Conservation (phyloP, 2,888 invertebrate species). For the Meandrusa payeni region DNA sequence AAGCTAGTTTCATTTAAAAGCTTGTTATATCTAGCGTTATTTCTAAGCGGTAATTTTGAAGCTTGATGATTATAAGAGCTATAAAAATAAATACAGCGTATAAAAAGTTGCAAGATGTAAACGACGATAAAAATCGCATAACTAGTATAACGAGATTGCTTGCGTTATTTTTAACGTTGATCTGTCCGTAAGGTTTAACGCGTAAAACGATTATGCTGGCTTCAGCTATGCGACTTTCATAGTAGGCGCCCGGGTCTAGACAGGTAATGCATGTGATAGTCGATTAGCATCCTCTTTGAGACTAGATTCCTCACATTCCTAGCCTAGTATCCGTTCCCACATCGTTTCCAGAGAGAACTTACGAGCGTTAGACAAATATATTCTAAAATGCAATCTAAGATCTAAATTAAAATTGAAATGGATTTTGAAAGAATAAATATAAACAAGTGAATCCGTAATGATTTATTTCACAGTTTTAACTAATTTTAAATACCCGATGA, state of each 20-base stretch:
- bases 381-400: too few relatives aligned
- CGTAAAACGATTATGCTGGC: conserved; percentile 19
- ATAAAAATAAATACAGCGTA: conserved; percentile 15
- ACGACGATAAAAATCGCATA: conserved; percentile 20
- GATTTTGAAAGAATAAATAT: too few relatives aligned
- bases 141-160: conserved; percentile 11
- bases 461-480: too few relatives aligned
- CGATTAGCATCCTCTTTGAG: conserved; percentile 61
- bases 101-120: conserved; percentile 14
- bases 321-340: conserved; percentile 53
- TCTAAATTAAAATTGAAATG: too few relatives aligned
- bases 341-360: conserved; percentile 29
- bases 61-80: conserved; percentile 7
- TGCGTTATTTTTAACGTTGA: conserved; percentile 22
- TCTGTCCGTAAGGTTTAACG: conserved; percentile 11
- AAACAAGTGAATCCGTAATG: too few relatives aligned
- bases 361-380: background rate
- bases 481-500: too few relatives aligned
- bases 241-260: conserved; percentile 41
- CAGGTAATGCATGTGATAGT: conserved; percentile 49
- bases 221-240: conserved; percentile 31
- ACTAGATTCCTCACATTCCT: conserved; percentile 63
- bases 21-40: conserved; percentile 3
- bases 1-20: background rate
- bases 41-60: conserved; percentile 2